Conservation (phyloP, 2,888 invertebrate genomes). For the Cantharis rufa region DNA sequence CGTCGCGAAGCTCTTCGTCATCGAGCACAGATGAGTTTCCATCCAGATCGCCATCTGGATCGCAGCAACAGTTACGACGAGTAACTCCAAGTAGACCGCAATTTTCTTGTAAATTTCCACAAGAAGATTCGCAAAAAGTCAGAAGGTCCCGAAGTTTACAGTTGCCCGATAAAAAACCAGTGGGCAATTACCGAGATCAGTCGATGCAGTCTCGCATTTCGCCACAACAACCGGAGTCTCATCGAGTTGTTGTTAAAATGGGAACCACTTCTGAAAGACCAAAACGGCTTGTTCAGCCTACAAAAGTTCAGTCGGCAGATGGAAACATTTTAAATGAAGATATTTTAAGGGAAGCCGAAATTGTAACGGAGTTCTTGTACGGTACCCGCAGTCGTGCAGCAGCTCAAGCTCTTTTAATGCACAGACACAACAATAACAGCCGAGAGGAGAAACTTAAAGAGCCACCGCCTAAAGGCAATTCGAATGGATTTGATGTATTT, state of each 20-base stretch:
- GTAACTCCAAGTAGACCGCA: constrained; percentile 37
- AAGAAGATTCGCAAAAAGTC: constrained; percentile 51
- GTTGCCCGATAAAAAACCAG: constrained; percentile 59
- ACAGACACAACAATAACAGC: constrained; percentile 51
- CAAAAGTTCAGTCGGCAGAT: constrained; percentile 34
- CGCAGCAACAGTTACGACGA: constrained; percentile 39
- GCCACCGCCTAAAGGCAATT: constrained; percentile 36
- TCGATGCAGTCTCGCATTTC: constrained; percentile 47
- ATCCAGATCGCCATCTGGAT: constrained; percentile 43
- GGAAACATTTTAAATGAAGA: constrained; percentile 53
- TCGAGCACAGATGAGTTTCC: constrained; percentile 49
- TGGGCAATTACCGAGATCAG: constrained; percentile 24
- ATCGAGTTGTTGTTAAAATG: constrained; percentile 53
- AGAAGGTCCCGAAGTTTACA: constrained; percentile 65
- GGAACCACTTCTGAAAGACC: constrained; percentile 41
- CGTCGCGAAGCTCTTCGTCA: constrained; percentile 47
- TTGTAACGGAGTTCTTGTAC: constrained; percentile 62
- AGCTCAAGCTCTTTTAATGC: constrained; percentile 57
- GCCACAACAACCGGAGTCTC: constrained; percentile 51
- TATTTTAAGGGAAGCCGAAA: constrained; percentile 60
- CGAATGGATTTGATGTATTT: constrained; percentile 50
- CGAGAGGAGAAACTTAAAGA: constrained; percentile 43
- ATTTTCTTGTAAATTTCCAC: constrained; percentile 27
- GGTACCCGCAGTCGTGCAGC: constrained; percentile 60
- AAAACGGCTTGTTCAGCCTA: constrained; percentile 35